phyloP scores from a whole-genome alignment of 2,888 invertebrate genomes.

The Onthophagus sagittarius region DNA sequence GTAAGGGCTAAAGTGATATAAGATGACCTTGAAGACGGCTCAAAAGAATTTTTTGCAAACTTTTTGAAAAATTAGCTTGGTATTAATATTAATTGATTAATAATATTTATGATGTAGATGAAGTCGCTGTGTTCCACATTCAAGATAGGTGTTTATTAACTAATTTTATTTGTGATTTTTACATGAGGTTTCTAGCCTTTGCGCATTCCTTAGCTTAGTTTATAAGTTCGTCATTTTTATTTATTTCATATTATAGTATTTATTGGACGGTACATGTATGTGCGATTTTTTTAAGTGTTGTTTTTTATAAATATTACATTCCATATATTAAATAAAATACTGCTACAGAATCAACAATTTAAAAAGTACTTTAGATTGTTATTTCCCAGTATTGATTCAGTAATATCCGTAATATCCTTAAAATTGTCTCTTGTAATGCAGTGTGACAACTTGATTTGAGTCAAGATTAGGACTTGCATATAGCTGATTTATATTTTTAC shows the following conservation, averaged over 20 bases:
- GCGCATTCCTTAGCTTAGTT: not conserved
- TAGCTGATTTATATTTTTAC: too few relatives aligned
- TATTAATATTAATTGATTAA: not conserved
- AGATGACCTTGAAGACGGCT: not conserved
- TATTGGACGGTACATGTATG: not conserved
- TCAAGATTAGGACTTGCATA: too few relatives aligned
- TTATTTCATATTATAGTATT: not conserved
- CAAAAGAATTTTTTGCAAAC: not conserved
- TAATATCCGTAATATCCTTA: too few relatives aligned
- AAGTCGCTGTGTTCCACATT: too few relatives aligned
- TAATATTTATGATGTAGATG: not conserved
- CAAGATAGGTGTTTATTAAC: not conserved
- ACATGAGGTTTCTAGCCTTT: not conserved
- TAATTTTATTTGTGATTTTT: not conserved
- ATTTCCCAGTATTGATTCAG: too few relatives aligned
- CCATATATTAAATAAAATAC: not conserved
- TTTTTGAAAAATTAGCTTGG: not conserved
- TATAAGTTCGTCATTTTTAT: not conserved
- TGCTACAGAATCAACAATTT: not conserved
- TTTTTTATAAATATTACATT: not conserved
- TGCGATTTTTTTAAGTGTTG: not conserved
- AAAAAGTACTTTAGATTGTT: too few relatives aligned
- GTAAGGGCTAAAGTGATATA: not conserved
- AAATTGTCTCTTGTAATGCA: too few relatives aligned
- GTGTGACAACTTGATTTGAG: too few relatives aligned